Evolutionary conservation across 2,888 invertebrate genomes (phyloP), one percentile per base, ranked within the genome.

Genomic region (Ochropleura leucogaster): DNA sequence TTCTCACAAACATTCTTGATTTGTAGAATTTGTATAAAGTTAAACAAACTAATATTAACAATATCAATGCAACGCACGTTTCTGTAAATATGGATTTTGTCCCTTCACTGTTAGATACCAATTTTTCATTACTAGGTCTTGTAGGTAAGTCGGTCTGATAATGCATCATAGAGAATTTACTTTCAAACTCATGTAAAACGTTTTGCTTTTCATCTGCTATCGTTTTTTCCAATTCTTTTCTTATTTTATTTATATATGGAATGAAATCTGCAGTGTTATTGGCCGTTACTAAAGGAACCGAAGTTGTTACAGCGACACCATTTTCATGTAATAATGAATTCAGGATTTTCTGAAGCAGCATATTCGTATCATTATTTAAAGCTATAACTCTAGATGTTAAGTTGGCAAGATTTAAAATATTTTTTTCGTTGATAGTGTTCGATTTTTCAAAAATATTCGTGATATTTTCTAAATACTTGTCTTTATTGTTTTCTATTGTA

Each of bases 11-110:
- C 66, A 87, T 80, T 66, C 88, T 85, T 0, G 91, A 89, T 64
- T 90, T 91, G 76, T 91, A 92, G 55, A 90, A 73, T 66, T 89
- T 89, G 74, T 88, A 90, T 42, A 91, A 81, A 70, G 90, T 73
- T 18, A 89, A 86, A 72, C 88, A 86, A 4, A 92, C 80, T 72
- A 92, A 76, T 72, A 92, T 90, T 2, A 89, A 49, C 55, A 93
- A 75, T 69, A 90, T 92, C n/a, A 92, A 81, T 59, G 72, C 89
- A 4, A 91, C 89, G 69, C 91, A 92, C 6, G 85, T 85, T 65
- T 90, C 89, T 5, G 87, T 89, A 72, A 89, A 90, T 20, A 83
- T 40, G 4, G 83, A 83, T 57, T 88, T 86, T 3, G 85, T 67
- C 16, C 78, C 57, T 65, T 72, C 65, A 60, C 80, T 72, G 63